Conservation (phyloP, 1,140 invertebrate species). For the Hyphantria cunea region DNA sequence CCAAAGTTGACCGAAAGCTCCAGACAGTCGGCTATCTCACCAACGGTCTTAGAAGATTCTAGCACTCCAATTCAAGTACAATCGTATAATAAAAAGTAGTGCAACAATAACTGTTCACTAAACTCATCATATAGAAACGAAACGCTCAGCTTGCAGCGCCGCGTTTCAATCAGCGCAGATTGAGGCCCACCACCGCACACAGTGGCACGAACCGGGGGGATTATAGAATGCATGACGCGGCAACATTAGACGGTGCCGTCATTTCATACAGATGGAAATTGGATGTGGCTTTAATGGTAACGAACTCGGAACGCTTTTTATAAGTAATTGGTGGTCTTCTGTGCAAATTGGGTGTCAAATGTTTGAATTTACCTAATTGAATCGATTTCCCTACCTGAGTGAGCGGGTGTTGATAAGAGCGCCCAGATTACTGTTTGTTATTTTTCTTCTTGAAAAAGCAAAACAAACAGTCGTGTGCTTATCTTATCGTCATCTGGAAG, state of each 20-base stretch:
- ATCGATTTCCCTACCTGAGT: conserved; percentile 13
- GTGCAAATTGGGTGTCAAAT: conserved; percentile 16
- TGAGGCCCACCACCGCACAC: conserved; percentile 50
- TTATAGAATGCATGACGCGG: conserved; percentile 54
- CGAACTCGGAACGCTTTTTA: conserved; percentile 30
- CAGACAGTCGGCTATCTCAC: too few relatives aligned
- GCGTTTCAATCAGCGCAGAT: conserved; percentile 69
- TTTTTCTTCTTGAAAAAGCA: background rate
- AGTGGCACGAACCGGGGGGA: conserved; percentile 38
- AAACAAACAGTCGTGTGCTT: background rate
- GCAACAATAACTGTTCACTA: conserved; percentile 16
- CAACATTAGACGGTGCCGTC: conserved; percentile 43
- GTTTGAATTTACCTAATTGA: conserved; percentile 12
- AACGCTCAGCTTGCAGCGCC: conserved; percentile 37
- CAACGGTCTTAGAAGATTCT: conserved; percentile 4
- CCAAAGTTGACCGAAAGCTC: too few relatives aligned
- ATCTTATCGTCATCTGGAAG: background rate
- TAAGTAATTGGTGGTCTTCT: conserved; percentile 37
- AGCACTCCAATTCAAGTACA: too few relatives aligned
- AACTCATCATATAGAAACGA: conserved; percentile 30
- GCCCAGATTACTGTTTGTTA: background rate
- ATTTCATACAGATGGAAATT: conserved; percentile 51
- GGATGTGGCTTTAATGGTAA: conserved; percentile 44
- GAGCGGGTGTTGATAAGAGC: background rate
- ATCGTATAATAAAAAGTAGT: conserved; percentile 1